Conservation (phyloP, 2,888 invertebrate genomes). For the Volucella zonaria region DNA sequence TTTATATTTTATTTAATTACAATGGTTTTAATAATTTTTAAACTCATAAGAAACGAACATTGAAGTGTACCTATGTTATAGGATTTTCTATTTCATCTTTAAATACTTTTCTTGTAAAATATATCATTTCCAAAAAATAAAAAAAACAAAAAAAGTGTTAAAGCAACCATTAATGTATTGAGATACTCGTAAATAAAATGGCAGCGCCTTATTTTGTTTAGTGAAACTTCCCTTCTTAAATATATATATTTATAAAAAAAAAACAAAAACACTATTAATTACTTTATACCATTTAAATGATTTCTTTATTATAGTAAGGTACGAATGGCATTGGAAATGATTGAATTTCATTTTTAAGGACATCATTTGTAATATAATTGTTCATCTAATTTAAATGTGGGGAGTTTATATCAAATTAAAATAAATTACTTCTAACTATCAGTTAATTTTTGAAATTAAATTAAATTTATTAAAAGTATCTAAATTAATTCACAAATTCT, state of each 20-base stretch:
- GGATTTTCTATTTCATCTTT: neutral
- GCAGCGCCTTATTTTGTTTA: neutral
- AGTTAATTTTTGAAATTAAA: slow-evolving; percentile 7
- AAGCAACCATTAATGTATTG: neutral
- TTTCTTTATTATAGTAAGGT: slow-evolving; percentile 74
- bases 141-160: neutral
- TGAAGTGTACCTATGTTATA: neutral
- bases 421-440: neutral
- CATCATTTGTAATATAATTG: slow-evolving; percentile 19
- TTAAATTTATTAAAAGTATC: neutral
- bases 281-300: slow-evolving; percentile 21
- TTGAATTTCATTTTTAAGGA: slow-evolving; percentile 72
- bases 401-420: neutral
- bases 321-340: slow-evolving; percentile 75
- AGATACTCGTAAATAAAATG: neutral
- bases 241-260: neutral
- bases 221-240: slow-evolving; percentile 2
- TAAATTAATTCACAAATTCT: slow-evolving; percentile 62
- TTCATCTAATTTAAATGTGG: slow-evolving; percentile 6
- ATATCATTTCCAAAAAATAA: slow-evolving; percentile 11
- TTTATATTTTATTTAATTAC: too few species aligned
- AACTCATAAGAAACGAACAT: neutral
- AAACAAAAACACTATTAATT: neutral
- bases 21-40: slow-evolving; percentile 2
- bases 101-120: neutral